Conservation (phyloP, 64 coral and sea anemone species). For the Stichodactyla helianthus region DNA sequence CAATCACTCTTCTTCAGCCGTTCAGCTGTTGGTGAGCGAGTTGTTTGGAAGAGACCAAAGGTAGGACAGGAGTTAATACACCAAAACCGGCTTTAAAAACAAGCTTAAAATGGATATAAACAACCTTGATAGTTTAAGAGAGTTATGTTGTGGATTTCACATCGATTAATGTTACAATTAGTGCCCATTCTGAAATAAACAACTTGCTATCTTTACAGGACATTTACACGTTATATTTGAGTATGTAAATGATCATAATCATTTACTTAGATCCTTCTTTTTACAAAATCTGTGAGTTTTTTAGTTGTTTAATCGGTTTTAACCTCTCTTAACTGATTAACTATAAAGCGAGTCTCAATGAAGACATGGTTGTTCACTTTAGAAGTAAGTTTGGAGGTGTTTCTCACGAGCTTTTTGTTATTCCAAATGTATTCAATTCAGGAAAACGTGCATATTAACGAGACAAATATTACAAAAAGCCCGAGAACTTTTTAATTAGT, state of each 20-base stretch:
- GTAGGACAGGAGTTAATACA: conserved; percentile 1
- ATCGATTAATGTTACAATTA: not conserved
- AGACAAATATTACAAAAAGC: not conserved
- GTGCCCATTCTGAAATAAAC: not conserved
- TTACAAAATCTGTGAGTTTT: not conserved
- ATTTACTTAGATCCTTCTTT: not conserved
- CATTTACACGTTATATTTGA: not conserved
- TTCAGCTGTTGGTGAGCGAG: conserved; percentile 55
- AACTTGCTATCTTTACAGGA: not conserved
- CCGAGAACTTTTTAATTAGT: not conserved
- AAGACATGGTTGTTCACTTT: not conserved
- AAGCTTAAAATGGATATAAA: not conserved
- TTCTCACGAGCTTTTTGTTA: not conserved
- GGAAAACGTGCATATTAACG: not conserved
- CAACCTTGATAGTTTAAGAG: not conserved
- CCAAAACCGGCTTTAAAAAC: not conserved
- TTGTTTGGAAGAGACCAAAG: conserved; percentile 98
- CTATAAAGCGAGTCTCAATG: not conserved
- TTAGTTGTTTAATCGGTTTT: not conserved
- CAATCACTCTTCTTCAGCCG: conserved; percentile 88
- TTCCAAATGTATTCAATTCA: not conserved
- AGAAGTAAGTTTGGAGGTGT: not conserved
- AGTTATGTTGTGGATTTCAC: not conserved
- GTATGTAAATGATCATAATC: not conserved
- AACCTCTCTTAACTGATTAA: not conserved